Base-by-base conservation (phyloP, 2,797 vertebrate species). In the Emydoidea blandingii region DNA sequence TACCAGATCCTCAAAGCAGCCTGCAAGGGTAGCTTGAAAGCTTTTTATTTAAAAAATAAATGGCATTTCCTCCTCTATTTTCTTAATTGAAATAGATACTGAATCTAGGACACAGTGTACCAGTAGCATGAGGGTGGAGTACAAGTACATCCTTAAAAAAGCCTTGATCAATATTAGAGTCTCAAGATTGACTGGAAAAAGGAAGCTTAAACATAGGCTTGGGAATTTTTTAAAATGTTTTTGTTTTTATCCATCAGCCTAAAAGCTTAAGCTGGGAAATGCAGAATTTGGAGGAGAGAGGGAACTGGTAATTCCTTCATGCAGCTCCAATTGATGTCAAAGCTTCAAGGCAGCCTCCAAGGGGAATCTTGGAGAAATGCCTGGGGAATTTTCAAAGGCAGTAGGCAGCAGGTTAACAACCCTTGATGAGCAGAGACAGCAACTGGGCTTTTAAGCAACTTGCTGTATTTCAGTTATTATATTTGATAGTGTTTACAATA, bases 31-130 rank as follows among this genome's bases (percentile, higher is more conserved):
- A 97, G 90, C 93, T 93, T 95, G 93, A 96, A 97, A 96, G 95
- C 93, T 91, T 98, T 98, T 97, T 97, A 94, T 97, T 97, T 98
- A 95, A 97, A 95, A 95, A 98, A 95, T 94, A 96, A 97, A 62
- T 95, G 83, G 79, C 91, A 95, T 98, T 98, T 96, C 95, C 90
- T 97, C 91, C 85, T 37, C 59, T 90, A 89, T 96, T 95, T 94
- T 94, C 94, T 97, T 98, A 96, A 97, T 97, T 98, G 96, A 98
- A 96, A 94, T 72, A 95, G 88, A 97, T 93, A 88, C 93, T 94
- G 96, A 96, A 98, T 97, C 86, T 97, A 97, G 96, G 88, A 82
- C 92, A 98, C 81, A 95, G 85, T 89, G 87, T 96, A 87, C 89
- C 96, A 91, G 88, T 81, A 96, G 87, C 89, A 82, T 94, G 93